These are phyloP conservation scores for Megalops atlanticus DNA, from an alignment of 2,113 vertebrate genomes.

Conservation along the genomic window DNA sequence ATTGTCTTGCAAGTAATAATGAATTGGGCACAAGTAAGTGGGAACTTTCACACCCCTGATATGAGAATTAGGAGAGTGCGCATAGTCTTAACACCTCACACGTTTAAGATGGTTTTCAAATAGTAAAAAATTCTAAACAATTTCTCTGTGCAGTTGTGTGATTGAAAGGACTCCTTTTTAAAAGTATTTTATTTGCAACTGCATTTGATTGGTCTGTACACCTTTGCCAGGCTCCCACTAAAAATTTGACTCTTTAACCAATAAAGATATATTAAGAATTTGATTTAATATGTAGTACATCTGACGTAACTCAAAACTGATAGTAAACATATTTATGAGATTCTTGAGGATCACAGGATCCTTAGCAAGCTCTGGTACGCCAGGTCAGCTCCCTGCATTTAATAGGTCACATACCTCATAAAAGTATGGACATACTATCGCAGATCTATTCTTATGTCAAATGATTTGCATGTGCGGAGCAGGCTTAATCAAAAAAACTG, in stretches of 20 bases:
- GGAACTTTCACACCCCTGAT: neutral
- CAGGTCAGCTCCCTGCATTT: neutral
- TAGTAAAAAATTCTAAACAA: no score
- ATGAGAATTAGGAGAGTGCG: neutral
- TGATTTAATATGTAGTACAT: neutral
- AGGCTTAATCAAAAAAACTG: neutral
- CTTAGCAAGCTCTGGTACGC: neutral
- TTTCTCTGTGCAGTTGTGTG: no score
- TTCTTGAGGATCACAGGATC: neutral
- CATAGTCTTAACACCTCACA: neutral
- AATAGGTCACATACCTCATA: slow-evolving; percentile 8
- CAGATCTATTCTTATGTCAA: neutral
- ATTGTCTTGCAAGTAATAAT: neutral
- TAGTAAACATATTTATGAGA: neutral
- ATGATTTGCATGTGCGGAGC: neutral
- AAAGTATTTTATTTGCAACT: no score
- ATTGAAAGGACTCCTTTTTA: no score
- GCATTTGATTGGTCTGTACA: no score
- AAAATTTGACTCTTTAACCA: slow-evolving; percentile 2
- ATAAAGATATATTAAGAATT: slow-evolving; percentile 3
- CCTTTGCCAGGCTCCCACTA: neutral
- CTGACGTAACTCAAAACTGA: neutral
- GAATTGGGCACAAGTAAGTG: neutral
- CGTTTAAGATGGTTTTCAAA: neutral
- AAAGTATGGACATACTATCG: neutral